Evolutionary conservation across 2,113 vertebrate species (phyloP), one percentile per base, ranked within the genome.

Genomic region (Scomber colias): DNA sequence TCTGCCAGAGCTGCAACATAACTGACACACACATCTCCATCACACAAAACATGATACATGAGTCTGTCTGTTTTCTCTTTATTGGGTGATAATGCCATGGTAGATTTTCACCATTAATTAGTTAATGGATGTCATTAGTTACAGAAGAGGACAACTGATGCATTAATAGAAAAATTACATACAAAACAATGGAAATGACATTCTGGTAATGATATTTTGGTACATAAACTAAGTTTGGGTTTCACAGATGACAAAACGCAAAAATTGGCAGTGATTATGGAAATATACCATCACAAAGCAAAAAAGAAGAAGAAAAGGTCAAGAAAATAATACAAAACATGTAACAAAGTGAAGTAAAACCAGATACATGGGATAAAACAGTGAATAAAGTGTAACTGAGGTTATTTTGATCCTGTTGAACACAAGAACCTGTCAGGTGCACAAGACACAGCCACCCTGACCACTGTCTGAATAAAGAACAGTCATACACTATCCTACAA

Each of bases 31-130:
- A 75, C 79, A 75, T 73, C 78, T 77, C 61, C 51, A 74, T 51
- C 65, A 67, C 59, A 69, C 63, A 57, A 72, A 62, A 71, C 51
- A 78, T 16, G 50, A 73, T 2, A 4, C 30, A 19, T 0, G 0
- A 40, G 4, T 71, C 35, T 72, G 16, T 84, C 53, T 5, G 1
- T 27, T 74, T 82, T 48, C 27, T 83, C 31, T 90, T 92, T 91
- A 91, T 86, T 87, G 24, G 46, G 46, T 3, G 19, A 57, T 49
- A 78, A 67, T 60, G 72, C 19, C 72, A 72, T 16, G 3, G 57
- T 61, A 35, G 21, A 67, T 44, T 48, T 16, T 46, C 19, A 14
- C 69, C 77, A 50, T 55, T 55, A 68, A 35, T 49, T 45, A 60
- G 62, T 30, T 45, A 24, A 71, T 68, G 21, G 44, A 71, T 57